Evolutionary conservation across 2,797 vertebrate species (phyloP).

Genomic region (Sebastes vulpes): DNA sequence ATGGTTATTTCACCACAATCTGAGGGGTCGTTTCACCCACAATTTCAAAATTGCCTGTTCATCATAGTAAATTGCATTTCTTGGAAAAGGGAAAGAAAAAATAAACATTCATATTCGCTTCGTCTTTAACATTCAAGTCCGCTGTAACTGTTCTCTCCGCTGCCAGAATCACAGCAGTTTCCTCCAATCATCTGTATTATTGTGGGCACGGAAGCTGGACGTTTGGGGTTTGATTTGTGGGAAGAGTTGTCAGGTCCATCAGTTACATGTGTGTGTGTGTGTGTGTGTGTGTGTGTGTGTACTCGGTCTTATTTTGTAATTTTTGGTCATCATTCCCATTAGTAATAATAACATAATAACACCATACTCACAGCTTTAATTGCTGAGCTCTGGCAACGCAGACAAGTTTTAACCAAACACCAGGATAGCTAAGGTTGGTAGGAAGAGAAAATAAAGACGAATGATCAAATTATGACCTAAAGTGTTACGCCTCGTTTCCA

Average conservation of each 20-base stretch:
- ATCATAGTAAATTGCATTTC: constrained; percentile 63
- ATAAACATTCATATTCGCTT: constrained; percentile 28
- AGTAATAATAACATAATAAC: not conserved
- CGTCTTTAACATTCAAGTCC: constrained; percentile 19
- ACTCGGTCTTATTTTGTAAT: not conserved
- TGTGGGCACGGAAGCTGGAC: constrained; percentile 36
- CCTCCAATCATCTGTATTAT: constrained; percentile 54
- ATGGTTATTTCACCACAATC: constrained; percentile 52
- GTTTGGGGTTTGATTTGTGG: constrained; percentile 25
- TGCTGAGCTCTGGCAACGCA: not conserved
- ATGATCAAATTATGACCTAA: not conserved
- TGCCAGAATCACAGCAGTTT: constrained; percentile 33
- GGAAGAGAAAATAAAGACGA: not conserved
- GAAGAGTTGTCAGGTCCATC: not conserved
- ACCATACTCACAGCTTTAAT: not conserved
- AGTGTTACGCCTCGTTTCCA: not conserved
- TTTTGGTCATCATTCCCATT: not conserved
- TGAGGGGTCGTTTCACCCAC: constrained; percentile 51
- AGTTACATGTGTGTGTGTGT: not conserved
- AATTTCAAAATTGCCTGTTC: constrained; percentile 57
- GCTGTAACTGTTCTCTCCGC: constrained; percentile 5
- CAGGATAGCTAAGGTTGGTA: not conserved
- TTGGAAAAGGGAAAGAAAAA: constrained; percentile 31
- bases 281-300: not conserved
- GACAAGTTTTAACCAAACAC: not conserved